Percentiles rank a stretch among this genome's conserved stretches.
Conservation (phyloP, 2,797 vertebrate species). For the Poeciliopsis infans region DNA sequence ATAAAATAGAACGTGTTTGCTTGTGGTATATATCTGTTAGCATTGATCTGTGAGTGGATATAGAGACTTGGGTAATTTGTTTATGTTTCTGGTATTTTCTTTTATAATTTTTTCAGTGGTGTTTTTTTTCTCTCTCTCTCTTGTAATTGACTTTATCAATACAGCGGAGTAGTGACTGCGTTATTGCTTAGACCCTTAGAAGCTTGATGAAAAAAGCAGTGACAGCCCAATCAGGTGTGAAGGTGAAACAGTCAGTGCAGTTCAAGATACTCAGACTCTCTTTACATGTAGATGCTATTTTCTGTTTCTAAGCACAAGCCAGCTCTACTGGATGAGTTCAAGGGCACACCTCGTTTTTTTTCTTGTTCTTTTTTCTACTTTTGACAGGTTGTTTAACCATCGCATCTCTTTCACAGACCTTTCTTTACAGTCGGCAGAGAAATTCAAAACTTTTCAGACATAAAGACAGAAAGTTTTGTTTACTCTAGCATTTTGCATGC, state of each 20-base stretch:
- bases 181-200: slow-evolving; percentile 2
- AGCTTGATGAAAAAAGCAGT: slow-evolving; percentile 9
- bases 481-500: neutral
- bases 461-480: neutral
- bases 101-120: neutral
- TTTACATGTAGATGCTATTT: slow-evolving; percentile 12
- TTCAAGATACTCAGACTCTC: slow-evolving; percentile 12
- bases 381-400: slow-evolving; percentile 12
- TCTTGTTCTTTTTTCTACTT: slow-evolving; percentile 9
- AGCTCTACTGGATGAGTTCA: slow-evolving; percentile 8
- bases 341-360: neutral
- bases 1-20: slow-evolving; percentile 26
- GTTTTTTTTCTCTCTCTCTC: slow-evolving; percentile 1
- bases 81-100: neutral
- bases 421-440: neutral
- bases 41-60: slow-evolving; percentile 34
- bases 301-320: slow-evolving; percentile 4
- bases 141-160: slow-evolving; percentile 47
- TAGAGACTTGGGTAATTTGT: slow-evolving; percentile 44
- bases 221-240: slow-evolving; percentile 44
- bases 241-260: slow-evolving; percentile 34
- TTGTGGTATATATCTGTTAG: slow-evolving; percentile 3
- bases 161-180: slow-evolving; percentile 25
- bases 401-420: slow-evolving; percentile 10
- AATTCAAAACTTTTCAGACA: slow-evolving; percentile 2